Evolutionary conservation across 2,888 invertebrate species (phyloP), one percentile per base, ranked within the genome.

Genomic region (Blomia tropicalis): DNA sequence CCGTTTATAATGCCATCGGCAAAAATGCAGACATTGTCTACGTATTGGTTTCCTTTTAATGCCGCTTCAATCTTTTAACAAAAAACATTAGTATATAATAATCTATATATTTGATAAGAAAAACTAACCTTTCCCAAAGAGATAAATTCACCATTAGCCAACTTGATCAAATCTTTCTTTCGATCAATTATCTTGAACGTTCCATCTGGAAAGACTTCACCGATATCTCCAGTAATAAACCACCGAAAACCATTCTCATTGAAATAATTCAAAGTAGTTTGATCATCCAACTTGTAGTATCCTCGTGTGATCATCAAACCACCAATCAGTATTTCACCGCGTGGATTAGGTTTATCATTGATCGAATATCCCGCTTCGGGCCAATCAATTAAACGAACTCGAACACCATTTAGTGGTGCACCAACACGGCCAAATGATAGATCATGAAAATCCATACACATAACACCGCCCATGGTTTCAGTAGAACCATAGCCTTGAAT

Each of bases 221-320:
- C 93, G 74, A 98, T 86, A 76, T 98, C 98, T 1, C 98, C 98
- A n/a, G 92, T 90, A 70, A 83, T 83, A 79, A 98, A 96, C 88
- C 93, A 98, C 68, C 85, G 79, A 66, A 79, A 80, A 0, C 87
- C 91, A 69, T 83, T 83, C 66, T 80, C 80, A 66, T 83, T 81
- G 70, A 85, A 83, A 36, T 29, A 56, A 14, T n/a, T 29, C 17
- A 72, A 70, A 77, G 92, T 93, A 70, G 91, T 90, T 71, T 90
- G 90, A 65, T 80, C 80, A 0, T 58, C 32, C n/a, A 63, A 63
- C 75, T 89, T 89, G 78, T 87, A 95, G 76, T 98, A 98, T 47
- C 96, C 96, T 66, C 82, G 79, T 22, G 91, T 87, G 56, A 98
- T 86, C 72, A 87, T 88, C 43, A 84, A 86, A n/a, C 96, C 96